phyloP scores from a whole-genome alignment of 2,113 vertebrate species.

The Rhinichthys klamathensis region DNA sequence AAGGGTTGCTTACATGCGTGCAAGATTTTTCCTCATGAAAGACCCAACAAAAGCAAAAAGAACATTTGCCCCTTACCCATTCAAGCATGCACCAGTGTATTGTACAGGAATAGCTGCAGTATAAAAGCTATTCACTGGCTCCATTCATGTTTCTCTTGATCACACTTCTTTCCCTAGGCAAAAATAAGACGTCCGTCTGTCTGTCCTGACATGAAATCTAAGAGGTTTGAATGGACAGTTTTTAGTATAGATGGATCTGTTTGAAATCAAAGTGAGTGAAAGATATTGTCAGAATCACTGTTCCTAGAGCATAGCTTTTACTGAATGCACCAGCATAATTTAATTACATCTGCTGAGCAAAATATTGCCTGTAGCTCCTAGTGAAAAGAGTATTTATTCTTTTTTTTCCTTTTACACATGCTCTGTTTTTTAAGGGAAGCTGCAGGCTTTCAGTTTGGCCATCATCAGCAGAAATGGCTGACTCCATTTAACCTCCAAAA shows the following conservation, averaged over 20 bases:
- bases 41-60: conserved; percentile 25
- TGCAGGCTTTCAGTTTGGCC: conserved; percentile 48
- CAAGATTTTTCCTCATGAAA: conserved; percentile 32
- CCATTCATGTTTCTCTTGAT: not conserved
- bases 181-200: no score
- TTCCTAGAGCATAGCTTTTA: conserved; percentile 8
- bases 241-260: not conserved
- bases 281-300: conserved; percentile 13
- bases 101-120: not conserved
- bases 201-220: no score
- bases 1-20: conserved; percentile 40
- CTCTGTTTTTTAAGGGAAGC: conserved; percentile 33
- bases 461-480: conserved; percentile 56
- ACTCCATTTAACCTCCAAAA: conserved; percentile 62
- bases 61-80: not conserved
- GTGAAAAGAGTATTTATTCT: conserved; percentile 3
- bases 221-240: not conserved
- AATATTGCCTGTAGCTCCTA: conserved; percentile 35
- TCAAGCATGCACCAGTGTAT: not conserved
- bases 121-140: not conserved
- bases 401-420: conserved; percentile 11
- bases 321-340: conserved; percentile 2
- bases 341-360: conserved; percentile 35
- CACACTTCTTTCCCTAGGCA: not conserved
- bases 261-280: conserved; percentile 1